These are phyloP conservation scores for Anabas testudineus DNA, from an alignment of 2,797 vertebrate species.

Conservation along the genomic window DNA sequence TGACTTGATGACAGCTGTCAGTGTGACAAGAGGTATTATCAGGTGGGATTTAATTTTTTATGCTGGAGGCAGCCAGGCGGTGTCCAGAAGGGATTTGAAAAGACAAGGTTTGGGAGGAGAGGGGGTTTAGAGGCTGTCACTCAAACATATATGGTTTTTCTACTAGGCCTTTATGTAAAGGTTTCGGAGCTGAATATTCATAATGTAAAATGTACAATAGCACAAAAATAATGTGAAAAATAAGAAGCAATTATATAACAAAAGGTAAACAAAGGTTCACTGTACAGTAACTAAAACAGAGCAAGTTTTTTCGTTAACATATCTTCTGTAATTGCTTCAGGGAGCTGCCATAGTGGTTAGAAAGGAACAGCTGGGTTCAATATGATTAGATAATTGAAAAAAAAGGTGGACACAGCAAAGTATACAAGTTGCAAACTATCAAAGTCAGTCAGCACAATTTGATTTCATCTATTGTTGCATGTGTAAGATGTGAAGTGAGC, in stretches of 20 bases:
- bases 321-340: slow-evolving; percentile 40
- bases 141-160: slow-evolving; percentile 71
- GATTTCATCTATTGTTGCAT: no score
- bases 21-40: slow-evolving; percentile 81
- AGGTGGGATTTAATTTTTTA: slow-evolving; percentile 85
- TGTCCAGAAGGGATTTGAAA: slow-evolving; percentile 79
- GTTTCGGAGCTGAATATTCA: slow-evolving; percentile 65
- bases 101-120: slow-evolving; percentile 52
- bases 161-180: slow-evolving; percentile 57
- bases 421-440: neutral
- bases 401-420: slow-evolving; percentile 29
- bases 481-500: no score
- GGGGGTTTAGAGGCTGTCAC: slow-evolving; percentile 70
- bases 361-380: slow-evolving; percentile 13
- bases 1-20: slow-evolving; percentile 83
- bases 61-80: slow-evolving; percentile 80
- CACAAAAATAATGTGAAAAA: slow-evolving; percentile 45
- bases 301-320: slow-evolving; percentile 32
- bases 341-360: slow-evolving; percentile 13
- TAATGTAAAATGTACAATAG: slow-evolving; percentile 18
- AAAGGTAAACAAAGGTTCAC: slow-evolving; percentile 47
- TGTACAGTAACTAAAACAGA: slow-evolving; percentile 24
- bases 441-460: neutral
- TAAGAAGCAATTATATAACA: slow-evolving; percentile 66
- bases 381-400: slow-evolving; percentile 19